Evolutionary conservation across 2,888 invertebrate species (phyloP), one percentile per base, ranked within the genome.

Genomic region (Phaedon cochleariae): DNA sequence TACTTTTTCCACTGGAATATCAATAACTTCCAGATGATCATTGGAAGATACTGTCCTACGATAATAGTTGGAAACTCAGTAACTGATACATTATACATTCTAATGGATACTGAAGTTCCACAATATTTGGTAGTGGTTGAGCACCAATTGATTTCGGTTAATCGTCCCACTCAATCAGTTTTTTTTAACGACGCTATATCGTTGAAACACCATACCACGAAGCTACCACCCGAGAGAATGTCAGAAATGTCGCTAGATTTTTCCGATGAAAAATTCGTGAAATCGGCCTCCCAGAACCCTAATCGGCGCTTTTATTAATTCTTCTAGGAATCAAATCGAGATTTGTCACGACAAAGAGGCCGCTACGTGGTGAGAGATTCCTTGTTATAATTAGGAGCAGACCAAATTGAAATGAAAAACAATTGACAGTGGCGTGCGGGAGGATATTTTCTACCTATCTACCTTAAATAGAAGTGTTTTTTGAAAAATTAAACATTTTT

Each of bases 311-410:
- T 62, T 69, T 68, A 68, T 68, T 68, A 68, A 70, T 70, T 64
- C 53, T 71, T 71, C 70, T 60, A 57, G 55, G 70, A 71, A 71
- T 61, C 54, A 64, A 59, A 60, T 62, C 62, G 67, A 71, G 65
- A 70, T 70, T 68, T 70, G 64, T 70, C 57, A 66, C 60, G 60
- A 61, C 64, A 66, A 65, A 61, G 62, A 22, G 31, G 51, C 67
- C 62, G 67, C 64, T 59, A 53, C 52, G 26, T 65, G 67, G 64
- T 64, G 67, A 64, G 64, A 68, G 58, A 64, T 62, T 61, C 49
- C 59, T 49, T 65, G 64, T 68, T 68, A 68, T 68, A 68, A 68
- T 68, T 68, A 64, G 52, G 22, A 53, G 59, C 58, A 21, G 20
- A 26, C 64, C 46, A 52, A 52, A 65, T 61, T 61, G 57, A 58